Evolutionary conservation across 2,797 vertebrate species (phyloP).

Genomic region (Lagodon rhomboides): DNA sequence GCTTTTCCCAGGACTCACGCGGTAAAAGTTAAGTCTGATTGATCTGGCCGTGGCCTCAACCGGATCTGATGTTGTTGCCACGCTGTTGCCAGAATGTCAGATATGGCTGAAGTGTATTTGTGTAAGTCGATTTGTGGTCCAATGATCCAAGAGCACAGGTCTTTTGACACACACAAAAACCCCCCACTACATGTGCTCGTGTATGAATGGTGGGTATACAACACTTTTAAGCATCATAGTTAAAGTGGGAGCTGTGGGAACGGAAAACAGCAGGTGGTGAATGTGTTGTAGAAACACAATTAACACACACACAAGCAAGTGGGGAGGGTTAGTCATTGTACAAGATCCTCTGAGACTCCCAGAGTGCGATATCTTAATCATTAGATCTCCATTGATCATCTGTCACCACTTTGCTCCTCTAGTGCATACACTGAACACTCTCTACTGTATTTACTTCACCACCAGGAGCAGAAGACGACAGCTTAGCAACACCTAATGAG

Average conservation of each 20-base stretch:
- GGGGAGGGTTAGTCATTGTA: slow-evolving; percentile 29
- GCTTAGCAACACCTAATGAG: slow-evolving; percentile 52
- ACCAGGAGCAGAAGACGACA: slow-evolving; percentile 45
- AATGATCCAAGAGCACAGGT: not conserved
- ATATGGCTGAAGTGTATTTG: not conserved
- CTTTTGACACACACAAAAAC: not conserved
- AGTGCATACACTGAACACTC: slow-evolving; percentile 52
- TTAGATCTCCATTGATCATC: slow-evolving; percentile 68
- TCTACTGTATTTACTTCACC: slow-evolving; percentile 50
- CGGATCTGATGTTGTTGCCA: not conserved
- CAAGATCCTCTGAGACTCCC: slow-evolving; percentile 34
- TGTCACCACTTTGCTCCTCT: slow-evolving; percentile 62
- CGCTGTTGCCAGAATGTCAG: slow-evolving; percentile 6
- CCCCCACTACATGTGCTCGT: not conserved
- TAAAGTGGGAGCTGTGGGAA: slow-evolving; percentile 41
- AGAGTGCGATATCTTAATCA: slow-evolving; percentile 68
- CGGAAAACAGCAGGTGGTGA: slow-evolving; percentile 49
- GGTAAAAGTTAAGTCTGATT: slow-evolving; percentile 27
- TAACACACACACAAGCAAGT: not conserved
- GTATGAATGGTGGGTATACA: slow-evolving; percentile 32
- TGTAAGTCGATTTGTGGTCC: slow-evolving; percentile 8
- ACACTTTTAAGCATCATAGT: slow-evolving; percentile 14
- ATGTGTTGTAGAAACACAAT: slow-evolving; percentile 28
- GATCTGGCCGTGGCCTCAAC: slow-evolving; percentile 11
- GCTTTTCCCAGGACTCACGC: slow-evolving; percentile 29